Conservation (phyloP, 1,140 invertebrate genomes). For the Drosophila yakuba region DNA sequence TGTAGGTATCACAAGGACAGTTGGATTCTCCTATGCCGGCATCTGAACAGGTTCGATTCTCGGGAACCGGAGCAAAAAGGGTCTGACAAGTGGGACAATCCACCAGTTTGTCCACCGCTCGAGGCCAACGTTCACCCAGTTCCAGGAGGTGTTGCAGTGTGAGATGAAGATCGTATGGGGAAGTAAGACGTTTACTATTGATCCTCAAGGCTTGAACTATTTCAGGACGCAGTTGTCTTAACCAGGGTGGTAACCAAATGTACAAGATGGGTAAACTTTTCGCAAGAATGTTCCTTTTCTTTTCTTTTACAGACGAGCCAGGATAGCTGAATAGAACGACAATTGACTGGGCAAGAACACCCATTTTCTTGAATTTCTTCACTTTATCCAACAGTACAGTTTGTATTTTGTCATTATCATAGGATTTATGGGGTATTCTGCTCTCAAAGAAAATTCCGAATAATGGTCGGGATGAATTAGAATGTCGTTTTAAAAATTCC, state of each 20-base stretch:
- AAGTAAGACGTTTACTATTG: slow-evolving; percentile 91
- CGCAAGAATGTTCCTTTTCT: slow-evolving; percentile 89
- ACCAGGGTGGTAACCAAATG: slow-evolving; percentile 90
- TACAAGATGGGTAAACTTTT: slow-evolving; percentile 94
- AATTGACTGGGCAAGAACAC: slow-evolving; percentile 88
- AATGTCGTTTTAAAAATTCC: slow-evolving; percentile 86
- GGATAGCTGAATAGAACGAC: slow-evolving; percentile 95
- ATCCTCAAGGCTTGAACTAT: slow-evolving; percentile 88
- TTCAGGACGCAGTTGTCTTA: slow-evolving; percentile 87
- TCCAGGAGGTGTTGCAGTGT: slow-evolving; percentile 85
- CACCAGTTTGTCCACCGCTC: slow-evolving; percentile 68
- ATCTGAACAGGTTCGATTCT: slow-evolving; percentile 88
- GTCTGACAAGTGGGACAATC: slow-evolving; percentile 88
- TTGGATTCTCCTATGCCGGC: slow-evolving; percentile 90
- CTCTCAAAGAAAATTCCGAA: slow-evolving; percentile 92
- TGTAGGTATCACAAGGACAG: slow-evolving; percentile 87
- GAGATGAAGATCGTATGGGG: slow-evolving; percentile 93
- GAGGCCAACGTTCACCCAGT: slow-evolving; percentile 79
- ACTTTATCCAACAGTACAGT: slow-evolving; percentile 86
- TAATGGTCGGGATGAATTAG: slow-evolving; percentile 79
- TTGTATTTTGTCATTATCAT: not conserved
- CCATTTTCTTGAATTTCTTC: slow-evolving; percentile 85
- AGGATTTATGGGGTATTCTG: slow-evolving; percentile 87
- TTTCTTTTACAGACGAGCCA: slow-evolving; percentile 92
- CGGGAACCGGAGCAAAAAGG: slow-evolving; percentile 87